These are phyloP conservation scores for Halcyon badia DNA, from an alignment of 2,797 vertebrate genomes.

Conservation along the genomic window DNA sequence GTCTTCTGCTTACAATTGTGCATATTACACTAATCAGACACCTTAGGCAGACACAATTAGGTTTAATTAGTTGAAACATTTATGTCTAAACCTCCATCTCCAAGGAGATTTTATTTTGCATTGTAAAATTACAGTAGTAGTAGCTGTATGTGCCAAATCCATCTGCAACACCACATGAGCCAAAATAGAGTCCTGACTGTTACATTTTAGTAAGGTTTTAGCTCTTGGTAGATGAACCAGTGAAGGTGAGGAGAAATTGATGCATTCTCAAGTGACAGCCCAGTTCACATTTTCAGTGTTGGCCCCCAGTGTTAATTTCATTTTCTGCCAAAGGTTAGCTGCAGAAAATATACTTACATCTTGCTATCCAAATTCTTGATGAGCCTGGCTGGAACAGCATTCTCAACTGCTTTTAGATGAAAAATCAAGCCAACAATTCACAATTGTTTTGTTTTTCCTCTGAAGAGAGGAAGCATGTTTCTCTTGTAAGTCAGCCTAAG, in stretches of 20 bases:
- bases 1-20: constrained; percentile 7
- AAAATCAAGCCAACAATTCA: constrained; percentile 9
- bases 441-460: background rate
- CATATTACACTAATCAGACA: constrained; percentile 35
- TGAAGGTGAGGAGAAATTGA: background rate
- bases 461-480: background rate
- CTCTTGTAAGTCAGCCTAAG: background rate
- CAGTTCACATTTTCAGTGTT: background rate
- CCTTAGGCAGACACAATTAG: constrained; percentile 47
- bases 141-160: background rate
- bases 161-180: background rate
- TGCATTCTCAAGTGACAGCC: background rate
- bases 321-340: constrained; percentile 1
- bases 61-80: constrained; percentile 53
- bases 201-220: background rate
- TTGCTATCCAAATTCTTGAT: background rate
- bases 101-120: constrained; percentile 46
- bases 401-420: background rate
- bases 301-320: background rate
- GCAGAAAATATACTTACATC: background rate
- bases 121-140: background rate
- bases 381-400: background rate
- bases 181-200: background rate
- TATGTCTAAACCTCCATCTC: constrained; percentile 32
- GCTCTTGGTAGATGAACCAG: background rate